Base-by-base conservation (phyloP, 2,113 vertebrate genomes). In the Rallus limicola region DNA sequence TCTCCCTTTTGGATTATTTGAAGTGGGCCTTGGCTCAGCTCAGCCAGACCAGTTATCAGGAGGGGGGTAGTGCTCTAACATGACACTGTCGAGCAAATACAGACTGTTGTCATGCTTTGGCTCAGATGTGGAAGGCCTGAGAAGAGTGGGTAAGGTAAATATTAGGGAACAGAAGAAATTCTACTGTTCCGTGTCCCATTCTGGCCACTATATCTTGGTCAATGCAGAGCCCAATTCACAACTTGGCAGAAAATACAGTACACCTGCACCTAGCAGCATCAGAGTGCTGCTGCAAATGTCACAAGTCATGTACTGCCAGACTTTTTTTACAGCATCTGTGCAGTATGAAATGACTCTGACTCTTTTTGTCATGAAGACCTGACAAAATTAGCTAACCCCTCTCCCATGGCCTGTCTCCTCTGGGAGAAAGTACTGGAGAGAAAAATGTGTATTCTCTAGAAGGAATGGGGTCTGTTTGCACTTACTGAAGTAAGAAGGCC, bases 111-210 rank as follows among this genome's bases (percentile, higher is more conserved):
- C 38, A 71, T 70, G 23, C 53, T 63, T 9, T 8, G 7, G 18
- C 29, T 90, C 8, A 34, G 48, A 12, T 33, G 44, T 29, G 29
- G 48, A 55, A 71, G 19, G 19, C 14, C n/a, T 46, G 52, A 21
- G 25, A 5, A 42, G 31, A 20, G 55, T 15, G 36, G 46, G 18
- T 31, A 42, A 52, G 20, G 71, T 76, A 88, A 50, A 28, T n/a
- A 2, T 42, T 15, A 42, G 13, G 53, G 31, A 72, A 13, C 16
- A 7, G 17, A 64, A 69, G 55, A 60, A 77, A 12, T 26, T 67
- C 40, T 19, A 2, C 34, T 59, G 44, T n/a, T 28, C 0, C 3
- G 4, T 67, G 16, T 71, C 42, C 38, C 13, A 0, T 13, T 14
- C 36, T 91, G 83, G 53, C 88, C 72, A 62, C 42, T 76, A 40